phyloP scores from a whole-genome alignment of 1,140 invertebrate species.

The Drosophila pallidifrons region DNA sequence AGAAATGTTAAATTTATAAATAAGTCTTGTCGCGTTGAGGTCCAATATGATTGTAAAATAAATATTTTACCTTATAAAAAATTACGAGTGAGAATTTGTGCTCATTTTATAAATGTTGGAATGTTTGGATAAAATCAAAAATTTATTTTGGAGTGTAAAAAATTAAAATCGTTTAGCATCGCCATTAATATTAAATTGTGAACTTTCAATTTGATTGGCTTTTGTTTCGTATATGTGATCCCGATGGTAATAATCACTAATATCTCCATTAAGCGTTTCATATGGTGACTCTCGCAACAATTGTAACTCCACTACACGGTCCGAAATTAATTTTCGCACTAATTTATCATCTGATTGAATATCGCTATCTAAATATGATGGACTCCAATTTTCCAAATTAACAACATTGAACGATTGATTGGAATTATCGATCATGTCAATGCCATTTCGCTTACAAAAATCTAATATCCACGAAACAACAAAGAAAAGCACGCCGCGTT shows the following conservation, averaged over 20 bases:
- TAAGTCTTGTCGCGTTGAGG: constrained; percentile 19
- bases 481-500: constrained; percentile 96
- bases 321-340: constrained; percentile 59
- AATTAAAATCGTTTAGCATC: constrained; percentile 9
- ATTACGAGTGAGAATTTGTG: not conserved
- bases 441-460: constrained; percentile 50
- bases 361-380: constrained; percentile 23
- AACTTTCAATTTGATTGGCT: not conserved
- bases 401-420: constrained; percentile 51
- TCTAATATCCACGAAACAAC: constrained; percentile 91
- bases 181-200: constrained; percentile 14
- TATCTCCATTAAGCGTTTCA: constrained; percentile 2
- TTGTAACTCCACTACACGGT: constrained; percentile 19
- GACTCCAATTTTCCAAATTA: constrained; percentile 54
- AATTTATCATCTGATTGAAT: constrained; percentile 48
- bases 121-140: not conserved
- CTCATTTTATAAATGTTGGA: not conserved
- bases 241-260: constrained; percentile 27
- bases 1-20: constrained; percentile 39
- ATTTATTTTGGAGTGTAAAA: not conserved
- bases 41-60: constrained; percentile 33
- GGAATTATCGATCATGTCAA: constrained; percentile 50
- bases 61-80: constrained; percentile 20
- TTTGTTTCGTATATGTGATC: constrained; percentile 31
- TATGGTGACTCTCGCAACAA: not conserved